A percentile compares a stretch with the other conserved stretches of the same genome.
Evolutionary conservation across 2,113 vertebrate genomes (phyloP).

Genomic region (Periophthalmus modestus): DNA sequence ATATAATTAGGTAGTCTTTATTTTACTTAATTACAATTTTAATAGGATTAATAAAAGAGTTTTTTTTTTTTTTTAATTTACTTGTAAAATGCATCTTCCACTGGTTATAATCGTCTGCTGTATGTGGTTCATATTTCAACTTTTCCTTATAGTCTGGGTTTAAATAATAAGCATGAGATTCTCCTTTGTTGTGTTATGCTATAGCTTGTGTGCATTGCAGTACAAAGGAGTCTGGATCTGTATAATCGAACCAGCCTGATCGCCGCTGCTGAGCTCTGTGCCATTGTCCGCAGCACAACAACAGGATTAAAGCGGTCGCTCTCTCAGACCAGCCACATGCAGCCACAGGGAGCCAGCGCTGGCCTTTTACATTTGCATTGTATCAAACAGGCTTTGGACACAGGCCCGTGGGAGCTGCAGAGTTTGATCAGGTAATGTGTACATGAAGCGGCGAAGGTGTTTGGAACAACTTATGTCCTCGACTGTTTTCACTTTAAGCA

Average conservation of each 20-base stretch:
- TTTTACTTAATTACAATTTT: too few species aligned
- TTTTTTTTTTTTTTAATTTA: too few species aligned
- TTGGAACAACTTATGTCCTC: constrained; percentile 1
- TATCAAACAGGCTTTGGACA: constrained; percentile 7
- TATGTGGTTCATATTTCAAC: too few species aligned
- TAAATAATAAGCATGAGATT: neutral
- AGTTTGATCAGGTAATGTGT: constrained; percentile 7
- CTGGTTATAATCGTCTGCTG: too few species aligned
- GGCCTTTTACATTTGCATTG: constrained; percentile 4
- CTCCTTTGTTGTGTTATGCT: neutral
- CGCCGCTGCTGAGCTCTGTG: neutral
- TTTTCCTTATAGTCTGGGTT: too few species aligned
- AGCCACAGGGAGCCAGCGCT: neutral
- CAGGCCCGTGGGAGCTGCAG: neutral
- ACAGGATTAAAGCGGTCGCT: constrained; percentile 3
- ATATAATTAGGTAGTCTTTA: too few species aligned
- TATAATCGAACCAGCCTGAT: neutral
- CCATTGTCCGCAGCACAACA: neutral
- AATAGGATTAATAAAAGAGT: too few species aligned
- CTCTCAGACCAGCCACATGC: neutral
- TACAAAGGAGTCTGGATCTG: neutral
- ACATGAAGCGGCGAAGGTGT: neutral
- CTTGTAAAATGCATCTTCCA: too few species aligned
- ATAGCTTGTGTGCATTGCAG: neutral
- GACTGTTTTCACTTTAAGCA: neutral